Percentiles rank a stretch among this genome's conserved stretches.
Conservation (phyloP, 2,797 vertebrate species). For the Hippopotamyrus pictus region DNA sequence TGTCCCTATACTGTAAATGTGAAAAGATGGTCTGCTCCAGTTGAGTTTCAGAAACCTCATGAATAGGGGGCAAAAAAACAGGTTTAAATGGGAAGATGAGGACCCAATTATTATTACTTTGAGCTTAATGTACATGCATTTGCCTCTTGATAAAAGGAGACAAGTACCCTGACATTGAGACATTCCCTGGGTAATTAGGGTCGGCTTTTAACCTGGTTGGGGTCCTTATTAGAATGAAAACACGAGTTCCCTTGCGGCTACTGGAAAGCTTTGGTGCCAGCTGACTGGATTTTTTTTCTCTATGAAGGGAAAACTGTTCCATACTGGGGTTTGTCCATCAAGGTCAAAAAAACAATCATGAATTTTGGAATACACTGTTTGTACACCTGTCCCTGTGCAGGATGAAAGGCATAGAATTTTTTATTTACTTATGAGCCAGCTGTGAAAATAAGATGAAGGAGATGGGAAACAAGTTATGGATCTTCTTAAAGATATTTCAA, state of each 20-base stretch:
- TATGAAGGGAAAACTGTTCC: conserved; percentile 19
- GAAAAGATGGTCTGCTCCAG: conserved; percentile 24
- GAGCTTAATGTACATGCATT: conserved; percentile 69
- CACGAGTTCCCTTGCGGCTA: conserved; percentile 67
- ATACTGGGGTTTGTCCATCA: conserved; percentile 9
- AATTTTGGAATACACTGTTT: conserved; percentile 12
- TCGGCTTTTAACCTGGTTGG: conserved; percentile 73
- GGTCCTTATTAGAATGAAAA: conserved; percentile 77
- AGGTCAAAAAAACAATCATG: conserved; percentile 10
- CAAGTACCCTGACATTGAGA: conserved; percentile 65
- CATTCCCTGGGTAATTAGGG: conserved; percentile 59
- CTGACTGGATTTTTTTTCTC: conserved; percentile 44
- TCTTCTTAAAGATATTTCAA: neutral
- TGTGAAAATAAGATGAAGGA: neutral
- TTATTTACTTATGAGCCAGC: neutral
- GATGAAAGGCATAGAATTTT: neutral
- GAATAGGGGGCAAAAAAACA: neutral
- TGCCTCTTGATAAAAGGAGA: conserved; percentile 65
- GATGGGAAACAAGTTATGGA: neutral
- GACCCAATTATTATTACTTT: conserved; percentile 71
- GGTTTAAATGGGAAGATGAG: conserved; percentile 35
- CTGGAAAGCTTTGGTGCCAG: conserved; percentile 53
- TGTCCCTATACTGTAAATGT: conserved; percentile 27
- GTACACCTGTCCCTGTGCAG: neutral
- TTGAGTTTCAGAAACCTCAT: conserved; percentile 24